phyloP scores from a whole-genome alignment of 64 coral and sea anemone species.

The Hydrozoanthus tunicans region DNA sequence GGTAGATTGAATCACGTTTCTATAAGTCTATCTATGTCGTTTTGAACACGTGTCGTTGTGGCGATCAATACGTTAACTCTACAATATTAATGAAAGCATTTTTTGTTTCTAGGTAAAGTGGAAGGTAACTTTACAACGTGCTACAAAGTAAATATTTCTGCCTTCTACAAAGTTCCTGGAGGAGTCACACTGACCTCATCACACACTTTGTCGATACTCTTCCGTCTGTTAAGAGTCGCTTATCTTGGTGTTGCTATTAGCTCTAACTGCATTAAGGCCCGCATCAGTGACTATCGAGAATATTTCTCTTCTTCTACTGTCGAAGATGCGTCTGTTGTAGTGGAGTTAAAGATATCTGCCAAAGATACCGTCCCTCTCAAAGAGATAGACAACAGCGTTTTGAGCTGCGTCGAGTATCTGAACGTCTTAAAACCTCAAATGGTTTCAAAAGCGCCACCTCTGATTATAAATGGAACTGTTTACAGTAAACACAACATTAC shows the following conservation, averaged over 20 bases:
- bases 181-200: neutral
- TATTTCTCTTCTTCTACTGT: neutral
- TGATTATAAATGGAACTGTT: conserved; percentile 12
- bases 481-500: conserved; percentile 2
- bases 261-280: neutral
- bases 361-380: conserved; percentile 37
- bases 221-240: neutral
- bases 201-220: neutral
- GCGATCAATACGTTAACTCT: neutral
- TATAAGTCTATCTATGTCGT: neutral
- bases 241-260: neutral
- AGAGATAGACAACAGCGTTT: neutral
- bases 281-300: neutral
- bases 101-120: conserved; percentile 17
- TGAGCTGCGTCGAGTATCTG: conserved; percentile 3
- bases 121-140: conserved; percentile 44
- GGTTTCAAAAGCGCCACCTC: neutral
- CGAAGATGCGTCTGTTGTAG: conserved; percentile 4
- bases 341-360: conserved; percentile 6
- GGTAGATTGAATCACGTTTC: too few species aligned
- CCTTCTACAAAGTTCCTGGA: conserved; percentile 47
- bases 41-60: neutral
- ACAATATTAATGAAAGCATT: neutral
- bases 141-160: conserved; percentile 30
- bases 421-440: conserved; percentile 8